These are phyloP conservation scores for Ceyx margarethae DNA, from an alignment of 2,113 vertebrate genomes.

Conservation along the genomic window DNA sequence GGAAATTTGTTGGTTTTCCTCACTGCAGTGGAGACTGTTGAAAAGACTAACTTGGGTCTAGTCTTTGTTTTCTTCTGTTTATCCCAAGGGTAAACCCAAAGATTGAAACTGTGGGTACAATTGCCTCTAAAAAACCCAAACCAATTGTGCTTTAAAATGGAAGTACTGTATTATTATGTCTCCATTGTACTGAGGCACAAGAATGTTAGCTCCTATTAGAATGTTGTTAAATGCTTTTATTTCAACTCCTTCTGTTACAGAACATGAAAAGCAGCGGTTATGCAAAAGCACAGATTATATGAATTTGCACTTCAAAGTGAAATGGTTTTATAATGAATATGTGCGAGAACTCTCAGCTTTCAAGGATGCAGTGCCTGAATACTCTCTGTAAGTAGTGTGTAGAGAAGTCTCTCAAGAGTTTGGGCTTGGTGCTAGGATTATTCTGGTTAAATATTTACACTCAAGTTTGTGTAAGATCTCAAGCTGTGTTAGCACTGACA, in stretches of 20 bases:
- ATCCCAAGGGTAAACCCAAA: neutral
- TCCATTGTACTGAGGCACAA: neutral
- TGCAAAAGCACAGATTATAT: conserved; percentile 99
- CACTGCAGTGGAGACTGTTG: neutral
- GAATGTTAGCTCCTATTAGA: conserved; percentile 46
- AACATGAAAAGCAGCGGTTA: conserved; percentile 94
- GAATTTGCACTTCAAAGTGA: conserved; percentile 99
- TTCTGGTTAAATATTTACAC: neutral
- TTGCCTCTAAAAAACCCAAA: neutral
- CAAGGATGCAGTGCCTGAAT: conserved; percentile 90
- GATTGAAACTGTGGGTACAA: neutral
- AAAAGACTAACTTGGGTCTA: neutral
- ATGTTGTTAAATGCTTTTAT: conserved; percentile 57
- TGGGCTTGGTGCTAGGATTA: neutral
- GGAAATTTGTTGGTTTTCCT: neutral
- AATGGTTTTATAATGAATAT: conserved; percentile 99
- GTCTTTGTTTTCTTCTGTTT: neutral
- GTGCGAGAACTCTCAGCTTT: conserved; percentile 91
- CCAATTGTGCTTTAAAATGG: neutral
- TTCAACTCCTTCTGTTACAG: conserved; percentile 79
- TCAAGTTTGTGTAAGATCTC: neutral
- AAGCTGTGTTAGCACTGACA: neutral
- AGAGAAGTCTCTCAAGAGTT: neutral
- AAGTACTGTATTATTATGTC: neutral
- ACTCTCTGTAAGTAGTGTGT: conserved; percentile 89